These are phyloP conservation scores for Ceyx margarethae DNA, from an alignment of 2,113 vertebrate genomes.

Conservation along the genomic window DNA sequence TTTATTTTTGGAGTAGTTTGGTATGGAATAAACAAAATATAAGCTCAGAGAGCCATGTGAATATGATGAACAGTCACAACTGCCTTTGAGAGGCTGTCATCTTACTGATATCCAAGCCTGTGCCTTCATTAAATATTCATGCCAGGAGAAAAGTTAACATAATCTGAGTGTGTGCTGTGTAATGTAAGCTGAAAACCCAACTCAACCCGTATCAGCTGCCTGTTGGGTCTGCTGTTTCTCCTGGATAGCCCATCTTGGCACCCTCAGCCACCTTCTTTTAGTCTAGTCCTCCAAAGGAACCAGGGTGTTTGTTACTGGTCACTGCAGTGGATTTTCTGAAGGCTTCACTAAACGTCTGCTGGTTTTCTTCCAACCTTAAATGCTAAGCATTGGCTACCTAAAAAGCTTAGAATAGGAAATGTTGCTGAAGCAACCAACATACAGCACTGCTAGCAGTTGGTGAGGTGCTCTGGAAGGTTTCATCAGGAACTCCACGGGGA, in stretches of 20 bases:
- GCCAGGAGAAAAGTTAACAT: background rate
- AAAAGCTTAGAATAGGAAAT: background rate
- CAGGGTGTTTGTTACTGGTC: background rate
- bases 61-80: background rate
- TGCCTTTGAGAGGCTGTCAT: constrained; percentile 26
- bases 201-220: background rate
- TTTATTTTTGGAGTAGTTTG: background rate
- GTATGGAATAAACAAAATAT: constrained; percentile 18
- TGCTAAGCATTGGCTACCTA: background rate
- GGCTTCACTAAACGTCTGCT: background rate
- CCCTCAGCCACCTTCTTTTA: background rate
- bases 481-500: background rate
- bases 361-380: background rate
- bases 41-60: background rate
- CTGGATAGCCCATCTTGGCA: background rate
- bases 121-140: constrained; percentile 25
- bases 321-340: background rate
- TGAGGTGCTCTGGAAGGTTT: background rate
- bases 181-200: constrained; percentile 7
- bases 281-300: background rate
- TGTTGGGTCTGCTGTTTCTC: background rate
- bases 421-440: background rate
- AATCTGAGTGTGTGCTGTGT: constrained; percentile 10
- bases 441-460: background rate
- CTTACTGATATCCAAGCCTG: background rate